phyloP scores from a whole-genome alignment of 2,797 vertebrate genomes.

The Pseudochirops cupreus region DNA sequence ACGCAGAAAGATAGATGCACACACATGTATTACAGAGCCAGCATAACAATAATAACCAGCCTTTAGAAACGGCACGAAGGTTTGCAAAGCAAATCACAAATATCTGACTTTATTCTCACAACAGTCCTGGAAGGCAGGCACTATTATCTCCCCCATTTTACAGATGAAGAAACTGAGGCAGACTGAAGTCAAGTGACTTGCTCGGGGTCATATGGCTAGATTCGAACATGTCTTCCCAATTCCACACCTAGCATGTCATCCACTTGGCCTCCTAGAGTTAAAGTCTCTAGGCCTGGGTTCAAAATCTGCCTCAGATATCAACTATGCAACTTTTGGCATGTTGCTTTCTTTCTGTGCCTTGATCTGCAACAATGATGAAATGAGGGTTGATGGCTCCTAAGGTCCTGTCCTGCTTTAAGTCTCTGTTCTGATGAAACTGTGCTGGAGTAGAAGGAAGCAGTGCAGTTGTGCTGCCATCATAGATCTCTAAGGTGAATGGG shows the following conservation, averaged over 20 bases:
- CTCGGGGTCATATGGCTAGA: not conserved
- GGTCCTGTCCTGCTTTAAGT: too few relatives aligned
- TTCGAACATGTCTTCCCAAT: too few relatives aligned
- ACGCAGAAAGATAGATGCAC: not conserved
- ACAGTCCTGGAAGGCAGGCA: too few relatives aligned
- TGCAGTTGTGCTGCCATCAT: not conserved
- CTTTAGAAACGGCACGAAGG: not conserved
- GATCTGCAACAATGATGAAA: not conserved
- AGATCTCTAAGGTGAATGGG: too few relatives aligned
- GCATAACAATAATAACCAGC: not conserved
- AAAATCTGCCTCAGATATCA: not conserved
- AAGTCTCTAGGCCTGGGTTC: not conserved
- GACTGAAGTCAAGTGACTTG: not conserved
- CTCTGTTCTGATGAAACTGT: not conserved
- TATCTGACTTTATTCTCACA: not conserved
- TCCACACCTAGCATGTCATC: too few relatives aligned
- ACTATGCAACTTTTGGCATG: not conserved
- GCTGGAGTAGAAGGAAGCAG: not conserved
- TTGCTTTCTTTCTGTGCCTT: not conserved
- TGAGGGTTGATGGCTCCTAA: not conserved
- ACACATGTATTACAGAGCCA: not conserved
- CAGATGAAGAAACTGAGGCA: not conserved
- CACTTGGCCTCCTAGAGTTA: too few relatives aligned
- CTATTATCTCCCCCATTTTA: not conserved
- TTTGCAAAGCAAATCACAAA: not conserved